Evolutionary conservation across 2,113 vertebrate genomes (phyloP).

Genomic region (Onychorhynchus coronatus): DNA sequence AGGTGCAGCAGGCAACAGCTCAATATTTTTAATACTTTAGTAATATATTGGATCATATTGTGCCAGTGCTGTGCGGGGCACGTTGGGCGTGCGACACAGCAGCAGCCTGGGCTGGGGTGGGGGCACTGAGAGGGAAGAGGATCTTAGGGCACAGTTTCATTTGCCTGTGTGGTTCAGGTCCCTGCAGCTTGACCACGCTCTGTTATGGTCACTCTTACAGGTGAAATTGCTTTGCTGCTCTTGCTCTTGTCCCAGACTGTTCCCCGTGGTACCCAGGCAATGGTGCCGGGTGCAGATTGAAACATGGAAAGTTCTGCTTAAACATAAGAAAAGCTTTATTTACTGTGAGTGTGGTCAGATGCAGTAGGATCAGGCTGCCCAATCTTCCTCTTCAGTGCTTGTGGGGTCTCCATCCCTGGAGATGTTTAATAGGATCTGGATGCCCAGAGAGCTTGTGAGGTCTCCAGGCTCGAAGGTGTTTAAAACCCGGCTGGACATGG

Average conservation of each 20-base stretch:
- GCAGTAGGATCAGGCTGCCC: not conserved
- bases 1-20: not conserved
- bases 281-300: not conserved
- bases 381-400: not conserved
- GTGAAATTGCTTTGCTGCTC: not conserved
- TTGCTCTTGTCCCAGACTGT: not conserved
- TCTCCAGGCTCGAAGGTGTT: not conserved
- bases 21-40: not conserved
- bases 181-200: not conserved
- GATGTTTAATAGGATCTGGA: not conserved
- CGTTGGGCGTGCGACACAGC: fast-evolving
- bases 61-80: fast-evolving
- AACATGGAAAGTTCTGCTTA: not conserved
- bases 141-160: not conserved
- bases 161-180: not conserved
- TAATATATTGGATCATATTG: not conserved
- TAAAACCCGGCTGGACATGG: fast-evolving
- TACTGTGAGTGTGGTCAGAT: not conserved
- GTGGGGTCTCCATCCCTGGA: not conserved
- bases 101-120: not conserved
- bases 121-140: not conserved
- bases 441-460: not conserved
- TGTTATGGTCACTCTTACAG: not conserved
- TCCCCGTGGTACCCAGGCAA: not conserved
- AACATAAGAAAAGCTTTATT: not conserved